Evolutionary conservation across 2,888 invertebrate genomes (phyloP), one percentile per base, ranked within the genome.

Genomic region (Ectobius pallidus): DNA sequence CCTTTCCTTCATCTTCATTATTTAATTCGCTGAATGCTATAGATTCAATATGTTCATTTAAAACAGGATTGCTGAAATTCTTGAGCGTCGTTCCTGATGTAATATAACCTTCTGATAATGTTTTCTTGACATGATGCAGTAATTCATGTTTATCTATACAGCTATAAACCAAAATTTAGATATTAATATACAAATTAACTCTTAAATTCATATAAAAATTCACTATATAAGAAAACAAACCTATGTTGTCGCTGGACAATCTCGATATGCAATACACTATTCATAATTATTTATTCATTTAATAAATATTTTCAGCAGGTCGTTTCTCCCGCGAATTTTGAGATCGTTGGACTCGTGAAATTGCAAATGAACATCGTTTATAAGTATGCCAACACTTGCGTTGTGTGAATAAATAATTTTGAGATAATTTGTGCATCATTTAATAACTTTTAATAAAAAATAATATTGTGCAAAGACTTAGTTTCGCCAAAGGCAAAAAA

Each of bases 241-340:
- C 82, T 82, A 73, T 77, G 73, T 52, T 71, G 68, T 69, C 78
- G 79, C 77, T 81, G 82, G 77, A 81, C 81, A 42, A 82, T 78
- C 78, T 82, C 82, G 27, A 82, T 76, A 52, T 81, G 79, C 18
- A 80, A 68, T 20, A 77, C 61, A 18, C 78, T 76, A 0, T 72
- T 30, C 78, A 78, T 80, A 72, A 46, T 30, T 7, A 34, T 34
- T 7, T 34, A 34, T 34, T 7, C 34, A 34, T 7, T 11, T 34
- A 34, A 34, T 34, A 34, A 34, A 34, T 34, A 34, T 34, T 7
- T n/a, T n/a, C n/a, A n/a, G n/a, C n/a, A n/a, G n/a, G 11, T 34
- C 11, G 34, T 49, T 3, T 25, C 25, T 52, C 52, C 52, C 52
- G 52, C 52, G 9, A 22, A 25, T 52, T 52, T 52, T 25, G 25